Conservation (phyloP, 2,797 vertebrate species). For the Philypnodon macrostomus region DNA sequence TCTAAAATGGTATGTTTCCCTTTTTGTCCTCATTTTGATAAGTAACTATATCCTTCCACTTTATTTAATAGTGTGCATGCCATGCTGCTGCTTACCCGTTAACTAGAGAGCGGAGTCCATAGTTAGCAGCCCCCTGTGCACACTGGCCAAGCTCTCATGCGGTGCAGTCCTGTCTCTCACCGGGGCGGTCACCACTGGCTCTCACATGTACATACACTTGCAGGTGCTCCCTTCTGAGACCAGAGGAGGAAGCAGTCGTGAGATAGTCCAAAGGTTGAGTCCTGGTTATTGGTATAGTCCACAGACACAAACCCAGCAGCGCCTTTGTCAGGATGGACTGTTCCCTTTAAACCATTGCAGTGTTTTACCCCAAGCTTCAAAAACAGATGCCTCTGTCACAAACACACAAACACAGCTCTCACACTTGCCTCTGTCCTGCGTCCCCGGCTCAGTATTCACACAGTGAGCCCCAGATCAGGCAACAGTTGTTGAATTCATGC, state of each 20-base stretch:
- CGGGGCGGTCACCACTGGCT: slow-evolving; percentile 40
- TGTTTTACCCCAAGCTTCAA: slow-evolving; percentile 26
- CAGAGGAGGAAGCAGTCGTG: slow-evolving; percentile 30
- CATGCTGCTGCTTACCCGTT: slow-evolving; percentile 61
- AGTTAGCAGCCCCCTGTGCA: slow-evolving; percentile 49
- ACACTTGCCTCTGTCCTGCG: slow-evolving; percentile 34
- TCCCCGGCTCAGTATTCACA: slow-evolving; percentile 61
- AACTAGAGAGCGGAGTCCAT: slow-evolving; percentile 64
- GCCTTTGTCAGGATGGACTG: slow-evolving; percentile 34
- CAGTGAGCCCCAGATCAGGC: slow-evolving; percentile 62
- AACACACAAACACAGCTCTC: slow-evolving; percentile 16
- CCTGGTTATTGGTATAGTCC: slow-evolving; percentile 46
- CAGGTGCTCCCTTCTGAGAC: slow-evolving; percentile 58
- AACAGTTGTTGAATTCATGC: slow-evolving; percentile 74
- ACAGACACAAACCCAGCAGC: slow-evolving; percentile 36
- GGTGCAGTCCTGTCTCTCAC: slow-evolving; percentile 65
- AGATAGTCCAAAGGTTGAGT: slow-evolving; percentile 60
- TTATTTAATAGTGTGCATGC: slow-evolving; percentile 33
- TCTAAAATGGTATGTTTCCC: slow-evolving; percentile 4
- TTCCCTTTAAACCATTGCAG: slow-evolving; percentile 57
- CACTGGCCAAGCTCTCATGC: slow-evolving; percentile 49
- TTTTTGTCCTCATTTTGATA: slow-evolving; percentile 52
- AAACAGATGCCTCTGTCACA: slow-evolving; percentile 15
- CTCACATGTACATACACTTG: slow-evolving; percentile 21
- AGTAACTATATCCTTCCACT: slow-evolving; percentile 27